Conservation (phyloP, 2,797 vertebrate species). For the Tokudaia muenninki region DNA sequence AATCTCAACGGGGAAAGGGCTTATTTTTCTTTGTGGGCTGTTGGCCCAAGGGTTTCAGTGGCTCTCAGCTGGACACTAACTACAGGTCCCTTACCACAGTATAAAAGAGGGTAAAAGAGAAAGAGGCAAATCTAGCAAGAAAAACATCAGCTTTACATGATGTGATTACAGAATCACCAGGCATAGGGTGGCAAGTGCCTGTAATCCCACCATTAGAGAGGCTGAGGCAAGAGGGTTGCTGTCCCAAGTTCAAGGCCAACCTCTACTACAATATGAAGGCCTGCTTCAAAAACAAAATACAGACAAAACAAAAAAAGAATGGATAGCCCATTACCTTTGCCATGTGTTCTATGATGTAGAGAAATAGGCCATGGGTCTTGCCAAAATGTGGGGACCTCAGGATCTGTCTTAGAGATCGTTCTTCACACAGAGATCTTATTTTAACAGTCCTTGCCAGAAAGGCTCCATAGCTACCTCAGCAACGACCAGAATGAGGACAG, state of each 20-base stretch:
- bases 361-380: background rate
- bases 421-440: background rate
- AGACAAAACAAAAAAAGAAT: background rate
- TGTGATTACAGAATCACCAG: background rate
- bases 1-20: background rate
- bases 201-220: background rate
- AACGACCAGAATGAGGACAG: background rate
- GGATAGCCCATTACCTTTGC: background rate
- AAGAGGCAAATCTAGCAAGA: background rate
- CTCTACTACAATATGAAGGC: background rate
- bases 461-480: background rate
- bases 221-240: background rate
- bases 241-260: background rate
- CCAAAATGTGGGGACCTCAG: background rate
- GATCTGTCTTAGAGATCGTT: background rate
- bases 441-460: slow-evolving; percentile 1
- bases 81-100: background rate
- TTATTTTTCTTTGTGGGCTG: background rate
- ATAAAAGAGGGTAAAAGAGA: background rate
- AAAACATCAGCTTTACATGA: background rate
- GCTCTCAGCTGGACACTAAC: background rate
- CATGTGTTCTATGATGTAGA: background rate
- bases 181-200: background rate
- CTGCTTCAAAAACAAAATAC: background rate
- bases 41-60: background rate